These are phyloP conservation scores for Cataglyphis cursor DNA, from an alignment of 2,888 invertebrate species.

Conservation along the genomic window DNA sequence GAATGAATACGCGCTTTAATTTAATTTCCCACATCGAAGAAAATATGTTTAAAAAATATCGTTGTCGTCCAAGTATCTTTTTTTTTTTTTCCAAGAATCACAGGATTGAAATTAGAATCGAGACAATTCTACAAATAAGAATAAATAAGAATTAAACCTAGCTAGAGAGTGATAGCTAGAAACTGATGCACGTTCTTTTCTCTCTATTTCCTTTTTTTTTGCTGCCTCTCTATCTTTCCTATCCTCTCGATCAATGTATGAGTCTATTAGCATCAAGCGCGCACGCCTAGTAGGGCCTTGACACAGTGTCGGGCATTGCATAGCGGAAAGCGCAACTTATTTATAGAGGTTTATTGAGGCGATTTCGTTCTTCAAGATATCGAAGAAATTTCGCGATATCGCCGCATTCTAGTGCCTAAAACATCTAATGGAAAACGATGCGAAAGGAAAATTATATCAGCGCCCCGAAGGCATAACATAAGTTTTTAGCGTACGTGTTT, in stretches of 20 bases:
- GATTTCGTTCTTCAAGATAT: constrained; percentile 68
- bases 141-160: constrained; percentile 54
- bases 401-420: neutral
- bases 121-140: constrained; percentile 37
- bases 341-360: constrained; percentile 84
- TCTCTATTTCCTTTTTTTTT: constrained; percentile 39
- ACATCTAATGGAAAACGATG: too few relatives aligned
- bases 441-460: neutral
- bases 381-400: neutral
- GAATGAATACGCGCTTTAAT: neutral
- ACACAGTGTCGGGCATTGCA: constrained; percentile 85
- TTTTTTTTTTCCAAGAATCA: neutral
- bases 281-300: constrained; percentile 82
- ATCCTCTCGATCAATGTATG: constrained; percentile 62
- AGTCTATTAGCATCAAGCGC: constrained; percentile 84
- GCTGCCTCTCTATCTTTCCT: constrained; percentile 33
- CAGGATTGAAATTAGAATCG: neutral
- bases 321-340: constrained; percentile 86
- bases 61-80: neutral
- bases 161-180: constrained; percentile 64
- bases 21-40: neutral
- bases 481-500: neutral
- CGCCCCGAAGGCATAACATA: neutral
- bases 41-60: neutral
- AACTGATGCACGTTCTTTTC: constrained; percentile 51